Evolutionary conservation across 2,797 vertebrate species (phyloP).

Genomic region (Adrianichthys oophorus): DNA sequence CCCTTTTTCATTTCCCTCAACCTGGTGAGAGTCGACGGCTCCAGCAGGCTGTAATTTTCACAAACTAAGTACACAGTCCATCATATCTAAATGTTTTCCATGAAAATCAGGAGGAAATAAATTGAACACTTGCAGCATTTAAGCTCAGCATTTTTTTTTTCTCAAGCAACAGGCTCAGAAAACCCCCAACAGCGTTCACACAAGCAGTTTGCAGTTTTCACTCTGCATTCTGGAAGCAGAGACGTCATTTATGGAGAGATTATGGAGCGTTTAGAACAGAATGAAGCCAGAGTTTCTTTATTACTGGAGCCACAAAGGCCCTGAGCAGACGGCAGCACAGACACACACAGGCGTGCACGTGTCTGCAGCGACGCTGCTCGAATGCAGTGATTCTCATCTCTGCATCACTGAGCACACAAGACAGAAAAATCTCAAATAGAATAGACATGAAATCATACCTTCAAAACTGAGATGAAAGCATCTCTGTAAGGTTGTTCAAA

Average conservation of each 20-base stretch:
- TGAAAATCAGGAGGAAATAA: slow-evolving; percentile 17
- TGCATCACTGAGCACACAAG: too few relatives aligned
- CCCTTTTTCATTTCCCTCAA: slow-evolving; percentile 18
- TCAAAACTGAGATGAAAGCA: too few relatives aligned
- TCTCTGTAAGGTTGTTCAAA: too few relatives aligned
- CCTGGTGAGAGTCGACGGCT: slow-evolving; percentile 19
- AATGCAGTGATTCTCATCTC: slow-evolving; percentile 1
- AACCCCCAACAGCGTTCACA: slow-evolving; percentile 34
- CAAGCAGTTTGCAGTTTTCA: slow-evolving; percentile 52
- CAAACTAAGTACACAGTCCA: slow-evolving; percentile 12
- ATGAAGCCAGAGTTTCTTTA: slow-evolving; percentile 63
- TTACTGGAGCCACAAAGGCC: slow-evolving; percentile 55
- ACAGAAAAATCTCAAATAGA: too few relatives aligned
- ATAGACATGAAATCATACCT: too few relatives aligned
- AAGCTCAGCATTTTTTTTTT: slow-evolving; percentile 20
- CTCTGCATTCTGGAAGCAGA: slow-evolving; percentile 43
- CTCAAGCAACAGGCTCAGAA: slow-evolving; percentile 26
- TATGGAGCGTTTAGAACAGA: slow-evolving; percentile 66
- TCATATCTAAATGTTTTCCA: slow-evolving; percentile 26
- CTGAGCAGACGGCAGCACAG: slow-evolving; percentile 62
- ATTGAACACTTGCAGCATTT: slow-evolving; percentile 19
- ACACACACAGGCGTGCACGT: slow-evolving; percentile 23
- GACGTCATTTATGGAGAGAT: slow-evolving; percentile 58
- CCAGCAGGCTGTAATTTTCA: slow-evolving; percentile 29
- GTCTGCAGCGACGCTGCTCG: slow-evolving; percentile 6